Evolutionary conservation across 2,888 invertebrate genomes (phyloP), one percentile per base, ranked within the genome.

Genomic region (Idaea biselata): DNA sequence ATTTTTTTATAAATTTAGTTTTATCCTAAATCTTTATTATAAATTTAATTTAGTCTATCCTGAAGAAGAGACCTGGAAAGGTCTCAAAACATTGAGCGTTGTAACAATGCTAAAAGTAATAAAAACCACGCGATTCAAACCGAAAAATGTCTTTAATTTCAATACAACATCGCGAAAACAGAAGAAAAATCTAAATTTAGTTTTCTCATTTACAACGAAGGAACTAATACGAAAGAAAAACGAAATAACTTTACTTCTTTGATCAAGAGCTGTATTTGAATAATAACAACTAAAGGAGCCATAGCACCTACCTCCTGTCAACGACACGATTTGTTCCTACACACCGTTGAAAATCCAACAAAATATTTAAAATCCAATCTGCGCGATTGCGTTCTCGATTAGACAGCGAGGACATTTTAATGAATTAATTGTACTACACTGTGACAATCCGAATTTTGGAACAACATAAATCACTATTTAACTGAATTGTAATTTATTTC

Each of bases 391-490:
- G 32, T 31, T 16, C 16, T 18, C 17, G 56, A 56, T 56, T 56
- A 56, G 18, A 18, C 56, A 11, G 18, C 56, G 56, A 17, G 56
- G 56, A 56, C 56, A 56, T 11, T 60, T 60, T 32, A 58, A 58
- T 61, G 33, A 60, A 60, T 66, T 60, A 64, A 63, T 64, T 64
- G 60, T 59, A 58, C 31, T 18, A 57, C 32, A 64, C 58, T 58
- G 61, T 62, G 66, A 64, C 60, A 63, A 61, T 59, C 44, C 60
- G 33, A 63, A 64, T 61, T 60, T 63, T 58, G 8, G 33, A 58
- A 65, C 58, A 62, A n/a, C 66, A 66, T 66, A 63, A 64, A 66
- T 69, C 66, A 66, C 64, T 7, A 18, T 64, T 67, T 62, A 67
- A 67, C 64, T 58, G 64, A 63, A 16, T 64, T 63, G 33, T 44